Evolutionary conservation across 2,797 vertebrate genomes (phyloP), one percentile per base, ranked within the genome.

Genomic region (Scolopax rusticola): DNA sequence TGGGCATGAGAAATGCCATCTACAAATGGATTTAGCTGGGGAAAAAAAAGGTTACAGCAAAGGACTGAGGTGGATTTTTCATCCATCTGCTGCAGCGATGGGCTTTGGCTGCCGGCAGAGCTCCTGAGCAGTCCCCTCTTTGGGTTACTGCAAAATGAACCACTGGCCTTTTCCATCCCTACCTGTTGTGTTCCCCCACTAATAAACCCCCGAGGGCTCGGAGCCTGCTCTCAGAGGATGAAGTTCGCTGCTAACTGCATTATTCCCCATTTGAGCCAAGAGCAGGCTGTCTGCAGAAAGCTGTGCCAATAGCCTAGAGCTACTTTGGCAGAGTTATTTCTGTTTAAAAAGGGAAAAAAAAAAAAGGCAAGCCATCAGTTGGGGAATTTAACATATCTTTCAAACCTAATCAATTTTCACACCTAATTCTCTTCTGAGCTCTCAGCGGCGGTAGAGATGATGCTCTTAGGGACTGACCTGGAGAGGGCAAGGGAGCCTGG

Each of bases 171-270:
- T 87, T 73, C 82, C 43, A 43, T 78, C 56, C 43, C 63, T 90
- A 71, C 81, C 68, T 93, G 70, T 93, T 88, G 67, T 87, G 36
- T 74, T 92, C 48, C 40, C 84, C 60, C 68, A 20, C 68, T 93
- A 89, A 93, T 90, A 86, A 95, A 67, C 50, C 60, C 80, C 54
- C 0, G 0, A 74, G 75, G 87, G 67, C 79, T 51, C 0, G 0
- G 73, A 83, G 28, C 21, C 54, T 73, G 30, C 68, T 81, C 77
- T 94, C 2, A 6, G 56, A 80, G 43, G 63, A 64, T 45, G 81
- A 95, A 84, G 70, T 90, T 90, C 82, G 56, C 74, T 76, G 45
- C 68, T 77, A 94, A 90, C 77, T 61, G 53, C 32, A 12, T 95
- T 93, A 82, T 65, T 95, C 71, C 71, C 76, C 53, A 11, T 75